phyloP scores from a whole-genome alignment of 1,140 invertebrate species.

The Aphidius gifuensis region DNA sequence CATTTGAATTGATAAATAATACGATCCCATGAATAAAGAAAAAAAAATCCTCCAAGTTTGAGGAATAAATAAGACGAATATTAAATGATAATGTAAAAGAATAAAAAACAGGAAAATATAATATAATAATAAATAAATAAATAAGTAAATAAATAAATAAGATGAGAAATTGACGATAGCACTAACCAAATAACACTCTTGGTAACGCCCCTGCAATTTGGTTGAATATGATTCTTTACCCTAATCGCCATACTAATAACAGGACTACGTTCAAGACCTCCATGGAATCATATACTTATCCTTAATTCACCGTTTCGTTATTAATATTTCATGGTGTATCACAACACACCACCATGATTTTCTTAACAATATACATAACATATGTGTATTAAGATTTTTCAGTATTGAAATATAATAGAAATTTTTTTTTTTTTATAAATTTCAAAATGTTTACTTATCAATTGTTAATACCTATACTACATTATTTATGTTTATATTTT shows the following conservation, averaged over 20 bases:
- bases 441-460: too few relatives aligned
- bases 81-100: neutral
- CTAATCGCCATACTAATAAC: constrained; percentile 47
- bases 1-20: neutral
- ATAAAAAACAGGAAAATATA: neutral
- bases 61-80: neutral
- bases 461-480: too few relatives aligned
- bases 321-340: constrained; percentile 39
- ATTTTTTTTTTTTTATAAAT: too few relatives aligned
- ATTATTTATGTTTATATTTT: too few relatives aligned
- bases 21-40: neutral
- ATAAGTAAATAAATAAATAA: constrained; percentile 5
- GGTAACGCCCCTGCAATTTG: constrained; percentile 46
- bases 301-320: constrained; percentile 45
- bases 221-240: constrained; percentile 38
- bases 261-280: constrained; percentile 37
- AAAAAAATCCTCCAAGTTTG: neutral
- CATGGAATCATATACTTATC: constrained; percentile 45
- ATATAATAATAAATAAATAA: too few relatives aligned
- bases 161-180: constrained; percentile 41
- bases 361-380: too few relatives aligned
- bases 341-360: too few relatives aligned
- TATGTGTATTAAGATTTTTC: too few relatives aligned
- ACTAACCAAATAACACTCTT: constrained; percentile 43
- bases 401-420: too few relatives aligned